Percentiles rank a stretch among this genome's conserved stretches.
These are phyloP conservation scores for Mythimna impura DNA, from an alignment of 2,888 invertebrate species.

Conservation along the genomic window DNA sequence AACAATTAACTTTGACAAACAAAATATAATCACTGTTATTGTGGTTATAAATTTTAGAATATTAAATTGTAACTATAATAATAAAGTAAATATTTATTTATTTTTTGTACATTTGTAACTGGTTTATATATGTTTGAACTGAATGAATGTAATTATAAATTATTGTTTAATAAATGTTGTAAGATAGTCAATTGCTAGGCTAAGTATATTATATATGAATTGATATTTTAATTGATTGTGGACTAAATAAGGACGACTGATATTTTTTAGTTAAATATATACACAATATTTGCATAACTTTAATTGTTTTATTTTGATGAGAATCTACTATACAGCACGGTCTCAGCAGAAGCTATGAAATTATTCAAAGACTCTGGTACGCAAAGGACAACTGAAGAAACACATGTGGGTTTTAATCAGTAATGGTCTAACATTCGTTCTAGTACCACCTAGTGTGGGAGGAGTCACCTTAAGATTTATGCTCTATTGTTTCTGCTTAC, in stretches of 20 bases:
- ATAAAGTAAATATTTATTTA: background rate
- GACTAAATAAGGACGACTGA: slow-evolving; percentile 54
- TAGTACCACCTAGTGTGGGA: too few species aligned
- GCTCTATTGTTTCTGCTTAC: too few species aligned
- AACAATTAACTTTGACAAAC: background rate
- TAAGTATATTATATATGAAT: slow-evolving; percentile 5
- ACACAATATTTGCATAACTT: slow-evolving; percentile 9
- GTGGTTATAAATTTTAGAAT: background rate
- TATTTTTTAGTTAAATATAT: slow-evolving; percentile 35
- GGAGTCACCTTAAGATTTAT: too few species aligned
- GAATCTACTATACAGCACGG: background rate
- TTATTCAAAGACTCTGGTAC: too few species aligned
- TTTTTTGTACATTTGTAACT: slow-evolving; percentile 15
- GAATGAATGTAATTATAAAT: slow-evolving; percentile 23
- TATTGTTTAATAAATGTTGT: slow-evolving; percentile 22
- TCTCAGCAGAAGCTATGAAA: too few species aligned
- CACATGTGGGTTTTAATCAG: too few species aligned
- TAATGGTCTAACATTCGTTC: too few species aligned
- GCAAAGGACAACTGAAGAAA: too few species aligned
- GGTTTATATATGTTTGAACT: slow-evolving; percentile 30
- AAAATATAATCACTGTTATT: background rate
- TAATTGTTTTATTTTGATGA: slow-evolving; percentile 15
- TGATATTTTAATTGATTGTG: slow-evolving; percentile 37
- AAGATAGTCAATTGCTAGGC: slow-evolving; percentile 35
- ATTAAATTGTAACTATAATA: background rate